Evolutionary conservation across 2,888 invertebrate species (phyloP).

Genomic region (Emmelina monodactyla): DNA sequence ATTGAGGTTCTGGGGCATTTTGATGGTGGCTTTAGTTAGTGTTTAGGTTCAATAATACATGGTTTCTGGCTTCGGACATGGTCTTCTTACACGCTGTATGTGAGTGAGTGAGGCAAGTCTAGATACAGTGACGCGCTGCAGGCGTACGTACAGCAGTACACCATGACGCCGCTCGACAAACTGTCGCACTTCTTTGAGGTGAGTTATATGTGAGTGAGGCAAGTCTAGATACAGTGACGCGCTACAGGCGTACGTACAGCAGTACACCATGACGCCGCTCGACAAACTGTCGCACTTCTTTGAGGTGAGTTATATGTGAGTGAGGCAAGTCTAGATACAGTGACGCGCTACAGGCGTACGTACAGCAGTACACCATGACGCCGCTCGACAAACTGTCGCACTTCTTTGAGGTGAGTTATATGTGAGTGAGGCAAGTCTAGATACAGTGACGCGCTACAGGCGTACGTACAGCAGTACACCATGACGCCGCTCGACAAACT

Average conservation of each 20-base stretch:
- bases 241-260: conserved; percentile 88
- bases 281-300: conserved; percentile 83
- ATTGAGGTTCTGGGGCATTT: too few species aligned
- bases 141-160: conserved; percentile 92
- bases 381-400: conserved; percentile 69
- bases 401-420: conserved; percentile 86
- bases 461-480: conserved; percentile 94
- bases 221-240: conserved; percentile 93
- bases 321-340: too few species aligned
- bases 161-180: conserved; percentile 75
- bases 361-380: conserved; percentile 92
- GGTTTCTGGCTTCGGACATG: too few species aligned
- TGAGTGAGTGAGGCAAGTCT: too few species aligned
- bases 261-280: conserved; percentile 85
- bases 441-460: conserved; percentile 88
- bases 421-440: too few species aligned
- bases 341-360: conserved; percentile 90
- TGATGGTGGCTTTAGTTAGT: too few species aligned
- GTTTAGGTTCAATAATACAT: too few species aligned
- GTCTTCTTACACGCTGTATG: too few species aligned
- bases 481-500: conserved; percentile 71
- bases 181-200: conserved; percentile 89
- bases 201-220: too few species aligned
- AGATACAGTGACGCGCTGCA: conserved; percentile 90
- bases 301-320: conserved; percentile 72